Evolutionary conservation across 2,888 invertebrate species (phyloP).

Genomic region (Dione juno): DNA sequence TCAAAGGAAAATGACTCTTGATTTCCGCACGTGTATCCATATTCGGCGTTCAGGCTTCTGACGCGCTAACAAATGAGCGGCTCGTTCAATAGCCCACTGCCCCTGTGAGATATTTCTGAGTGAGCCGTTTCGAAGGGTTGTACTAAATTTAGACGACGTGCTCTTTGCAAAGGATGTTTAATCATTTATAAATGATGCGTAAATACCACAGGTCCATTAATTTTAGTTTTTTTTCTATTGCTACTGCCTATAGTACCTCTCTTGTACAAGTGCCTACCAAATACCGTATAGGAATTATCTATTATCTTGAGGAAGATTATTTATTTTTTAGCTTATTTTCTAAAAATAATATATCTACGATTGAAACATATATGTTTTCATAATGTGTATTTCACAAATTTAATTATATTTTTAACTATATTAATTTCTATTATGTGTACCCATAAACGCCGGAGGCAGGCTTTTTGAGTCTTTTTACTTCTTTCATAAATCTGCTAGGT

Average conservation of each 20-base stretch:
- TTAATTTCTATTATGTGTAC: slow-evolving; percentile 44
- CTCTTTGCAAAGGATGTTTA: slow-evolving; percentile 16
- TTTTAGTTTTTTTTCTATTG: not conserved
- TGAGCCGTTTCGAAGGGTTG: slow-evolving; percentile 72
- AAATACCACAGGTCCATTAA: not conserved
- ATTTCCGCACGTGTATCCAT: slow-evolving; percentile 76
- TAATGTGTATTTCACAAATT: not conserved
- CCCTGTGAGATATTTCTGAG: slow-evolving; percentile 78
- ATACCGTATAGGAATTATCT: no score
- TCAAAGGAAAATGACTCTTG: slow-evolving; percentile 51
- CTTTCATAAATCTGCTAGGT: slow-evolving; percentile 53
- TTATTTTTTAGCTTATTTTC: no score
- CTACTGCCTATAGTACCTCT: not conserved
- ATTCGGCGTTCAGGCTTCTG: slow-evolving; percentile 61
- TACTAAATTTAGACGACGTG: slow-evolving; percentile 56
- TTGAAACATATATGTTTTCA: not conserved
- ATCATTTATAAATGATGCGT: slow-evolving; percentile 32
- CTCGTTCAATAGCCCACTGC: slow-evolving; percentile 83
- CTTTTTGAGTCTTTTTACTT: slow-evolving; percentile 62
- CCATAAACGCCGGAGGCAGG: slow-evolving; percentile 54
- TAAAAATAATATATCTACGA: not conserved
- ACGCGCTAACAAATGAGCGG: slow-evolving; percentile 78
- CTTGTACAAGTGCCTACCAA: no score
- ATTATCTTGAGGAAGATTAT: no score
- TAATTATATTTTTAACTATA: not conserved